Evolutionary conservation across 53 echinoderm and acorn worm genomes (phyloP), one percentile per base, ranked within the genome.

Genomic region (Echinometra lucunter): DNA sequence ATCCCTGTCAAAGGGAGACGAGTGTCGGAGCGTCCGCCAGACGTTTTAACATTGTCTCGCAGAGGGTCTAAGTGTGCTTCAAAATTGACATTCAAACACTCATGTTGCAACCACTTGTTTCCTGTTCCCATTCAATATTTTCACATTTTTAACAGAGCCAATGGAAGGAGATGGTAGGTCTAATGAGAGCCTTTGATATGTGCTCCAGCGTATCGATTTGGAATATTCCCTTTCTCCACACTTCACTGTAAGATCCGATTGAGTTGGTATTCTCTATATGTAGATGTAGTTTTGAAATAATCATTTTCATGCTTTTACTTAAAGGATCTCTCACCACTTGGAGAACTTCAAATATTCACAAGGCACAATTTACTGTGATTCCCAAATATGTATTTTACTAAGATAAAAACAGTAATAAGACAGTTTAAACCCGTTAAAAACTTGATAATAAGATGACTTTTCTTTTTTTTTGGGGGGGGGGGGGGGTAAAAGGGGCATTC

Each of bases 51-150:
- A 44, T 53, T 57, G 35, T 34, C 10, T 34, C 6, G 58, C 89
- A n/a, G 11, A 25, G 53, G 58, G 58, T 89, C 89, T n/a, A 89
- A 89, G 89, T 89, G 89, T 89, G 89, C 60, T 89, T 89, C 56
- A 89, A 32, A 34, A 34, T 57, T 32, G 45, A 89, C 89, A 89
- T 89, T 89, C 58, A 15, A 49, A 53, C 89, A 89, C 89, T 89
- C 47, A 85, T 85, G 85, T 85, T 85, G 13, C 74, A 74, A n/a
- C 37, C 34, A 9, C 66, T 66, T 66, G 66, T 66, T 66, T 37
- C 37, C 74, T 40, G 6, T 37, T 74, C 18, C 11, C 15, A 34
- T 18, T 74, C 74, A 35, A 32, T 34, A 30, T 11, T 30, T 7
- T 72, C 34, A 72, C 74, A 11, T 72, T 49, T 72, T 72, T 72